Evolutionary conservation across 1,140 invertebrate species (phyloP), one percentile per base, ranked within the genome.

Genomic region (Hypothenemus hampei): DNA sequence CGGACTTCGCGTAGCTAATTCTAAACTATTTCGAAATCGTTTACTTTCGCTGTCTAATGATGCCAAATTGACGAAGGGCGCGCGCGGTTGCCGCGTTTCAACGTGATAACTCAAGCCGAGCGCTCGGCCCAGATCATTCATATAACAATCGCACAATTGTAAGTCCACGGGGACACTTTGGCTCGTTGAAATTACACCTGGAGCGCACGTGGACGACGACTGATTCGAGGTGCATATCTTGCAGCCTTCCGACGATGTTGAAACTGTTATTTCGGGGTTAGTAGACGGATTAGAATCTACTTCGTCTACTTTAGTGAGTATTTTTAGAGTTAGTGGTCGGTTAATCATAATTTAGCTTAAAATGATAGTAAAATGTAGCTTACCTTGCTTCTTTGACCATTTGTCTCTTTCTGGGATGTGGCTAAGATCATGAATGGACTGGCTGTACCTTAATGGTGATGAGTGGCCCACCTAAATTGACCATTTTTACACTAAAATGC

Each of bases 371-470:
- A 16, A 8, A 44, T 15, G 2, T 6, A 44, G 3, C 52, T 67
- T 70, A 70, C 70, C 67, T 69, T 65, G 64, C 60, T 66, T 69
- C 44, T 56, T 60, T 15, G 51, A 52, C 48, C 73, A 72, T 15
- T 69, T 73, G 67, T 81, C 80, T 54, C 76, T 74, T 58, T 81
- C 77, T 1, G 78, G 75, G 18, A 79, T 71, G 58, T 80, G 75
- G 65, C 79, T 85, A 23, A 89, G 70, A 68, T 89, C 86, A 50
- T 83, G 81, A 52, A 87, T 88, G 64, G 85, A 87, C 70, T 92
- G 89, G 72, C 89, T 92, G 55, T 83, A 81, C 73, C 88, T 89
- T 44, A 93, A 73, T 35, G 77, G 82, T 49, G 83, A 84, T 64
- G 78, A 78, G 68, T 84, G 85, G 45, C 86, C 85, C 59, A 88